A percentile compares a stretch with the other conserved stretches of the same genome.
Conservation (phyloP, 2,888 invertebrate genomes). For the Drosophila hamatofila region DNA sequence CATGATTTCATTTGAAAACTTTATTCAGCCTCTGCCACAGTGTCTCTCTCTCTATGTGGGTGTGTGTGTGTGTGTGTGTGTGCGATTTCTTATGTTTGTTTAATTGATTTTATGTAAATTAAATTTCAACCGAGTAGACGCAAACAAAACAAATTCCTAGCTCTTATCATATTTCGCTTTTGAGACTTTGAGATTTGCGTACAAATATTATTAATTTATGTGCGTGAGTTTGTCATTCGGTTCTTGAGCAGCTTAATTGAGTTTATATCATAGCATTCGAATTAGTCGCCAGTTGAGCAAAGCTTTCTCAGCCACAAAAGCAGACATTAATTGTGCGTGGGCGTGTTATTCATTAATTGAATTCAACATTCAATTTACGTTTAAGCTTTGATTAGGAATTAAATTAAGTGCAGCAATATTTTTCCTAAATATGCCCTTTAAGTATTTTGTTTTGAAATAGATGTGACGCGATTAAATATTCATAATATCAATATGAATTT, state of each 20-base stretch:
- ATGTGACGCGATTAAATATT: no score
- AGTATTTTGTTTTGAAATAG: neutral
- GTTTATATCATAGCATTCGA: conserved; percentile 30
- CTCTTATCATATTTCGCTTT: conserved; percentile 37
- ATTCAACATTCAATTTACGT: conserved; percentile 8
- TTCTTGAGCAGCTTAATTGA: conserved; percentile 42
- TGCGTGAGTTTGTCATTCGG: conserved; percentile 39
- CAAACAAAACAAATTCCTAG: conserved; percentile 25
- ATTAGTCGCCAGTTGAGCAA: neutral
- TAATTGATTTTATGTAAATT: conserved; percentile 81
- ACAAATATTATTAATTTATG: conserved; percentile 59
- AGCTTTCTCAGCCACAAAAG: neutral
- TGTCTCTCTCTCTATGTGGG: conserved; percentile 2
- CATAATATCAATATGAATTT: no score
- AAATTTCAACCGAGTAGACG: conserved; percentile 45
- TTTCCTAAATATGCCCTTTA: neutral
- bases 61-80: conserved; percentile 23
- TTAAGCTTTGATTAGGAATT: neutral
- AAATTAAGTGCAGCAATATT: neutral
- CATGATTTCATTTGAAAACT: conserved; percentile 77
- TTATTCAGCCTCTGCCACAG: conserved; percentile 12
- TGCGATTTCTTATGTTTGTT: conserved; percentile 48
- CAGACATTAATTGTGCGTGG: conserved; percentile 30
- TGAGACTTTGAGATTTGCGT: conserved; percentile 21
- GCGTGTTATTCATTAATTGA: conserved; percentile 40